These are phyloP conservation scores for Microtus richardsoni DNA, from an alignment of 2,113 vertebrate species.

Conservation along the genomic window DNA sequence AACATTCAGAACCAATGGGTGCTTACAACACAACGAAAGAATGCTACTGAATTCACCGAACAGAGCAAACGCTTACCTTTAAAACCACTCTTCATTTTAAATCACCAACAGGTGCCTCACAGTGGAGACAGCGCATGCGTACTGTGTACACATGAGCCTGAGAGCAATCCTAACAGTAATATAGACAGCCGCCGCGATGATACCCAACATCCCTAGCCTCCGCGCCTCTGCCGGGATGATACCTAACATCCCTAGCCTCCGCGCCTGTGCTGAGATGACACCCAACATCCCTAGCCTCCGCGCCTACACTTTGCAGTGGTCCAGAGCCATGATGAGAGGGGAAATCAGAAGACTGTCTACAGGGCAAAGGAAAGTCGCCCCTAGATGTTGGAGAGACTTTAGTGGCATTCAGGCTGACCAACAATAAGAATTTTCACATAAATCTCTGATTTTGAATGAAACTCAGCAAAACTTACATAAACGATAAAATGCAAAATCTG, in stretches of 20 bases:
- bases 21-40: not conserved
- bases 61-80: not conserved
- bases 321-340: not conserved
- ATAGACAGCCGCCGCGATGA: not conserved
- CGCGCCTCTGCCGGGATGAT: no score
- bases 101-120: not conserved
- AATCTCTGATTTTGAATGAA: constrained; percentile 3
- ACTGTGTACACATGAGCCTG: not conserved
- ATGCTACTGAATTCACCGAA: not conserved
- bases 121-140: not conserved
- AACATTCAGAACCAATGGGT: not conserved
- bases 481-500: not conserved
- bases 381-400: not conserved
- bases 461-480: constrained; percentile 1
- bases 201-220: no score
- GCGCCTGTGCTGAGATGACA: no score
- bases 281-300: no score
- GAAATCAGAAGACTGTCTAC: not conserved
- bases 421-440: constrained; percentile 2
- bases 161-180: not conserved
- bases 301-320: not conserved
- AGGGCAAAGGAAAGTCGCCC: not conserved
- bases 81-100: constrained; percentile 38
- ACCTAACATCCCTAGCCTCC: not conserved
- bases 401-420: not conserved